Percentiles rank a stretch among this genome's conserved stretches.
Conservation (phyloP, 92 coral and sea anemone genomes). For the Scolanthus callimorphus region DNA sequence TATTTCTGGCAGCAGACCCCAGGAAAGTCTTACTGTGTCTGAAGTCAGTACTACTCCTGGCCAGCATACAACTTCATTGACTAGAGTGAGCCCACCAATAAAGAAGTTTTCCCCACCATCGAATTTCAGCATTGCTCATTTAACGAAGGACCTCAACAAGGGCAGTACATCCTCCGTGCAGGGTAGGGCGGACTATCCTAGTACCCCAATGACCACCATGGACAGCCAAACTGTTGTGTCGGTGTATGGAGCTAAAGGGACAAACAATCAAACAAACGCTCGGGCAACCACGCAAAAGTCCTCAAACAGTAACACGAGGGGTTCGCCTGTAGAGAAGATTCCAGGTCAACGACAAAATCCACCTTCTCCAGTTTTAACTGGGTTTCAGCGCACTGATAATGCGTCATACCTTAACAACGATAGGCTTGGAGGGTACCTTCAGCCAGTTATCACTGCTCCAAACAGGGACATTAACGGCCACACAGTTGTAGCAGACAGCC, state of each 20-base stretch:
- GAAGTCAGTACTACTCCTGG: background rate
- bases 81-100: slow-evolving; percentile 3
- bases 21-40: background rate
- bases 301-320: background rate
- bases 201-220: background rate
- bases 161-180: background rate
- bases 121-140: slow-evolving; percentile 90
- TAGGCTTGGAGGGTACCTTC: background rate
- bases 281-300: background rate
- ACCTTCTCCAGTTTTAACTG: background rate
- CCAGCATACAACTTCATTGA: background rate
- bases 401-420: background rate
- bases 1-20: background rate
- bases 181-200: background rate
- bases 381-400: background rate
- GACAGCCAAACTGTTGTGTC: background rate
- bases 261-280: background rate
- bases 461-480: background rate
- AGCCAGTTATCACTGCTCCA: slow-evolving; percentile 15
- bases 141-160: slow-evolving; percentile 60
- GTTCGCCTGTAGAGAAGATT: background rate
- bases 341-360: background rate
- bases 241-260: background rate
- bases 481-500: slow-evolving; percentile 28
- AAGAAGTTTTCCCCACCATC: slow-evolving; percentile 55